Conservation (phyloP, 1,140 invertebrate genomes). For the Sarcophaga bullata region DNA sequence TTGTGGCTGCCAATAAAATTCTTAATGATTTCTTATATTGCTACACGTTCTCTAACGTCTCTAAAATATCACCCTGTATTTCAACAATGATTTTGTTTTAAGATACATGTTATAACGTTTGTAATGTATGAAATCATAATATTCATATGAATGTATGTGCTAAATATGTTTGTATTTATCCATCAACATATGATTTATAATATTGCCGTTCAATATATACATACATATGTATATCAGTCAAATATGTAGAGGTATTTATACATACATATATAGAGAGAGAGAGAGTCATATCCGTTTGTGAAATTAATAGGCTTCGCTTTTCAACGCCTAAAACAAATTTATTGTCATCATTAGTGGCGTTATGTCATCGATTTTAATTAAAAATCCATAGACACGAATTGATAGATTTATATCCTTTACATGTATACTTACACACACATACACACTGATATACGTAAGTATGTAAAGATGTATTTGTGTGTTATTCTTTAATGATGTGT, state of each 20-base stretch:
- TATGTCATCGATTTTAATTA: constrained; percentile 15
- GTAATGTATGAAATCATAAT: no score
- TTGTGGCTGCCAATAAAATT: no score
- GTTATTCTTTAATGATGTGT: not conserved
- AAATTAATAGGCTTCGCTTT: constrained; percentile 10
- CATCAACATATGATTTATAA: constrained; percentile 15
- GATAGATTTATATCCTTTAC: not conserved
- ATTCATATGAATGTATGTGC: not conserved
- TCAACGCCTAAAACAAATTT: constrained; percentile 14
- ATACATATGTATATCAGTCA: not conserved
- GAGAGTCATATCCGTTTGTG: no score
- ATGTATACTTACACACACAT: not conserved
- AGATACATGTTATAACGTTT: no score
- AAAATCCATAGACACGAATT: constrained; percentile 7
- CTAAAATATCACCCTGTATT: no score
- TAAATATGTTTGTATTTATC: not conserved
- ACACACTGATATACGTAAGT: not conserved
- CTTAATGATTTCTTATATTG: no score
- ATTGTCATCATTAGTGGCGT: not conserved
- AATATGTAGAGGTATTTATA: not conserved
- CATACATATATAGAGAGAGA: no score
- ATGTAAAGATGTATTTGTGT: not conserved
- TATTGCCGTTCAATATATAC: not conserved
- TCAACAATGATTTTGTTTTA: no score
- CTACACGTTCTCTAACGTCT: no score